A percentile compares a stretch with the other conserved stretches of the same genome.
Conservation (phyloP, 2,888 invertebrate species). For the Endotricha flammealis region DNA sequence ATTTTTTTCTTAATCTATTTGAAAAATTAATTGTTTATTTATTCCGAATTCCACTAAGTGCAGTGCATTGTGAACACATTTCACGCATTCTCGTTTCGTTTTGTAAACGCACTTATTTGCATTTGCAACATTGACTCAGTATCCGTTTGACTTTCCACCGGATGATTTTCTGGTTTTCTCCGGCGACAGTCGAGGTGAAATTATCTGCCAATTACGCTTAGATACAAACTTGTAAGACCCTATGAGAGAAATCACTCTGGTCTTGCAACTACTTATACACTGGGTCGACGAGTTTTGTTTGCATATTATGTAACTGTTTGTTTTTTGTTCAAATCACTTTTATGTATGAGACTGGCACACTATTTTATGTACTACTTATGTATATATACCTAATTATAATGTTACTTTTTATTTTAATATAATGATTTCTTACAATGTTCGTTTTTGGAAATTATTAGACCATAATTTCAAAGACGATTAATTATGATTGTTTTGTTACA, state of each 20-base stretch:
- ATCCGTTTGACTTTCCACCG: conserved; percentile 7
- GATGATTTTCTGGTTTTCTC: conserved; percentile 11
- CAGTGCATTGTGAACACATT: neutral
- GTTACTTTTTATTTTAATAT: too few species aligned
- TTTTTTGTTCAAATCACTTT: conserved; percentile 2
- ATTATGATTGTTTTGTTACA: too few species aligned
- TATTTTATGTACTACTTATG: too few species aligned
- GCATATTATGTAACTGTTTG: conserved; percentile 14
- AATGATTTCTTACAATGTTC: too few species aligned
- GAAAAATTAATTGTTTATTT: too few species aligned
- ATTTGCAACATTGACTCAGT: conserved; percentile 11
- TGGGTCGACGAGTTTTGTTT: conserved; percentile 12
- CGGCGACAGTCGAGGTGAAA: conserved; percentile 19
- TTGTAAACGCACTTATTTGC: conserved; percentile 7
- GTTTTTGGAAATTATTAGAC: too few species aligned
- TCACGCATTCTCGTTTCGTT: neutral
- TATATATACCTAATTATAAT: too few species aligned
- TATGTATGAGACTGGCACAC: too few species aligned
- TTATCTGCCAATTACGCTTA: conserved; percentile 21
- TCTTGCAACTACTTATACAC: conserved; percentile 6
- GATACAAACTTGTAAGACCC: conserved; percentile 13
- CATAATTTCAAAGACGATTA: too few species aligned
- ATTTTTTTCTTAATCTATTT: too few species aligned
- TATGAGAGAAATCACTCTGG: conserved; percentile 16
- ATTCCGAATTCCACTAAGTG: too few species aligned